Conservation (phyloP, 2,113 vertebrate species). For the Morone chrysops region DNA sequence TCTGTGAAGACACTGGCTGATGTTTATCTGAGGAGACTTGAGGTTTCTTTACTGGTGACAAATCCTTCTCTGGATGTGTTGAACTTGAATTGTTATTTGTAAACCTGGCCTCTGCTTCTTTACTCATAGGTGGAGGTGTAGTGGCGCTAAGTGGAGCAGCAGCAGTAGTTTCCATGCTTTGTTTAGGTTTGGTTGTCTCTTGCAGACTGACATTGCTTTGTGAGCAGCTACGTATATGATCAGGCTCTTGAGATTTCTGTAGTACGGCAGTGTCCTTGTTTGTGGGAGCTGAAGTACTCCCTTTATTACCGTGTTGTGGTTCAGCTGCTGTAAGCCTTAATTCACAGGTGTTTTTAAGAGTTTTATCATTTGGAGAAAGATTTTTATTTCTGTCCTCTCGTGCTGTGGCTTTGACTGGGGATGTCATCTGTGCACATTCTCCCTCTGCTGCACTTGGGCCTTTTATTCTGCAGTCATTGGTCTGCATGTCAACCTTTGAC, state of each 20-base stretch:
- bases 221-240: constrained; percentile 43
- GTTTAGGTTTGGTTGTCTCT: constrained; percentile 32
- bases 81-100: constrained; percentile 53
- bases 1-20: constrained; percentile 53
- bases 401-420: constrained; percentile 36
- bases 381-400: constrained; percentile 39
- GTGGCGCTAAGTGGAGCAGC: constrained; percentile 5
- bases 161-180: constrained; percentile 22
- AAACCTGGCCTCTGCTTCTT: constrained; percentile 16
- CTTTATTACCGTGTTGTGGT: constrained; percentile 30
- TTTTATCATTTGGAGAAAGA: constrained; percentile 51
- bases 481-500: constrained; percentile 56
- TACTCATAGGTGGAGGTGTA: constrained; percentile 27
- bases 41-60: constrained; percentile 36
- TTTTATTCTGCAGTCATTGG: constrained; percentile 64
- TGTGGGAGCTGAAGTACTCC: constrained; percentile 14
- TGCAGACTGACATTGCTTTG: constrained; percentile 27
- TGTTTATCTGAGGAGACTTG: constrained; percentile 63
- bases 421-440: constrained; percentile 28
- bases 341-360: constrained; percentile 36
- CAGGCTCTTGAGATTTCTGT: constrained; percentile 56
- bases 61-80: constrained; percentile 38
- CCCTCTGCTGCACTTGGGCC: constrained; percentile 34
- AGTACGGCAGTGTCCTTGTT: constrained; percentile 33
- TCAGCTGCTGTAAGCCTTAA: constrained; percentile 36